Evolutionary conservation across 2,113 vertebrate species (phyloP).

Genomic region (Lepus europaeus): DNA sequence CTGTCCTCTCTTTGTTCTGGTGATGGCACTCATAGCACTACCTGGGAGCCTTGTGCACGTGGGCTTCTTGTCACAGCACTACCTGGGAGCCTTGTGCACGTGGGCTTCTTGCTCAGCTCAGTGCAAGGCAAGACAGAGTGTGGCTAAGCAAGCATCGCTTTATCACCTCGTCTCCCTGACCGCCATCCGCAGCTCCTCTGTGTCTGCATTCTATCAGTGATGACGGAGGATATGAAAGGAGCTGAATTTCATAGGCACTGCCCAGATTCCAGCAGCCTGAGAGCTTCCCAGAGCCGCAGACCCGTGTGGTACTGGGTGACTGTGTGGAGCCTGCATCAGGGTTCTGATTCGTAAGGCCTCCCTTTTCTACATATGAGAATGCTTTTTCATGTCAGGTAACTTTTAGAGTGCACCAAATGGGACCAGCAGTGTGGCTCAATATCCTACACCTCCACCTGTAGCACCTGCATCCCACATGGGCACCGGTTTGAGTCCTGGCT

Average conservation of each 20-base stretch:
- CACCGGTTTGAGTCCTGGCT: too few species aligned
- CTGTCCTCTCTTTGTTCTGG: too few species aligned
- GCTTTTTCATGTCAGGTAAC: neutral
- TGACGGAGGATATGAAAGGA: neutral
- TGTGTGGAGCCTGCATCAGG: neutral
- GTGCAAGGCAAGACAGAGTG: neutral
- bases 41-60: neutral
- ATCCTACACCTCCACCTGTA: too few species aligned
- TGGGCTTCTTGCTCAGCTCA: neutral
- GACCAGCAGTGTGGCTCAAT: too few species aligned
- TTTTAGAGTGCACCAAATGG: neutral
- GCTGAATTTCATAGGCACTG: neutral
- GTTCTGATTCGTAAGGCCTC: neutral
- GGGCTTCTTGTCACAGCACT: neutral
- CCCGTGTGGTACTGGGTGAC: neutral
- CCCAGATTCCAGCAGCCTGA: neutral
- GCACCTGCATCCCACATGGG: too few species aligned
- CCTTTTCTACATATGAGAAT: neutral
- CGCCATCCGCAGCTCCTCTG: neutral
- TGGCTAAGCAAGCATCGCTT: neutral
- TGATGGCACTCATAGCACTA: neutral
- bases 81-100: neutral
- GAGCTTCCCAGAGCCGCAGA: neutral
- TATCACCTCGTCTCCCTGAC: neutral
- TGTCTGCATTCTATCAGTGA: neutral